A percentile compares a stretch with the other conserved stretches of the same genome.
phyloP scores from a whole-genome alignment of 37 sponge, comb jelly and placozoan species.

The Spongilla lacustris region DNA sequence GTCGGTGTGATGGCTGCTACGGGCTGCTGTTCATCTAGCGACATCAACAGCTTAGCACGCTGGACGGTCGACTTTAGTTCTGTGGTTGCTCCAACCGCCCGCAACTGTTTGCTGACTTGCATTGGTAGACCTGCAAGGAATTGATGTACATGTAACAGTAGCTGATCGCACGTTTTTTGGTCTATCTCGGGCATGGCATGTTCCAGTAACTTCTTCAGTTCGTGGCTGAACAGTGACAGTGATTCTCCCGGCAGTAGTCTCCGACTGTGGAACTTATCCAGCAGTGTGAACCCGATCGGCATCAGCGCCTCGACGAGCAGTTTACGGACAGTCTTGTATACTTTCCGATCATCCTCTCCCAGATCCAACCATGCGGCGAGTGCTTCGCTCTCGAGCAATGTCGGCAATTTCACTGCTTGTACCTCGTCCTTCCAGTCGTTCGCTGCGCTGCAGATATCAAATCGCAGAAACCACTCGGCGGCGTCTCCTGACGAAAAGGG shows the following conservation, averaged over 20 bases:
- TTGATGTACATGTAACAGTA: constrained; percentile 54
- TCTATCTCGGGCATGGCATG: constrained; percentile 77
- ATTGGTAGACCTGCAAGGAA: constrained; percentile 40
- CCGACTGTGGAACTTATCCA: constrained; percentile 49
- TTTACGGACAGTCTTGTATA: constrained; percentile 1
- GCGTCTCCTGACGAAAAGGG: constrained; percentile 6
- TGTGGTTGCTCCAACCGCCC: constrained; percentile 25
- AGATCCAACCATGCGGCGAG: constrained; percentile 51
- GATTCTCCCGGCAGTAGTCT: constrained; percentile 38
- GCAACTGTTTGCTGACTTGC: constrained; percentile 12
- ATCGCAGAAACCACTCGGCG: constrained; percentile 12
- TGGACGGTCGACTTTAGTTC: constrained; percentile 25
- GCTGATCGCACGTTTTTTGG: constrained; percentile 15
- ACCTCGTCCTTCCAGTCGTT: constrained; percentile 35
- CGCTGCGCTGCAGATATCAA: constrained; percentile 36
- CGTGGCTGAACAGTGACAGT: constrained; percentile 38
- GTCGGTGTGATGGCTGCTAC: background rate
- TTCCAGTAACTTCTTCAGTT: constrained; percentile 40
- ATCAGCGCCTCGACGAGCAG: background rate
- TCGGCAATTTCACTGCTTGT: constrained; percentile 28
- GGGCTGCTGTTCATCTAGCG: constrained; percentile 2
- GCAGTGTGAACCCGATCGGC: constrained; percentile 26
- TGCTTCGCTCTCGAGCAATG: constrained; percentile 46
- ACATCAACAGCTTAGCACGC: constrained; percentile 24
- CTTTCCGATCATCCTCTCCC: constrained; percentile 6